Evolutionary conservation across 2,797 vertebrate genomes (phyloP).

Genomic region (Psittacula echo): DNA sequence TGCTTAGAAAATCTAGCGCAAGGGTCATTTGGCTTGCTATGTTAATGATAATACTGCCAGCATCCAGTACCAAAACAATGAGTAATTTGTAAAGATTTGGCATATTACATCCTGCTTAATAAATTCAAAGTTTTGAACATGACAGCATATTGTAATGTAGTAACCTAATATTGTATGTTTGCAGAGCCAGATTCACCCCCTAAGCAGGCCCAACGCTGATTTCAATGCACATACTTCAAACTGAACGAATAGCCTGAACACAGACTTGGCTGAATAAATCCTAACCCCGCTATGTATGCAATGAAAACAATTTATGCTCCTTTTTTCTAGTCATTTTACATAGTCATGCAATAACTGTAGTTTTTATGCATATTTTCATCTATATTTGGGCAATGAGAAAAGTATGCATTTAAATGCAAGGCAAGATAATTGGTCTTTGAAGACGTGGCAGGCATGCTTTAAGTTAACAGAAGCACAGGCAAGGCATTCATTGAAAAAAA

Average conservation of each 20-base stretch:
- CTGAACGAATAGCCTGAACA: background rate
- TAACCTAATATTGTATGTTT: conserved; percentile 9
- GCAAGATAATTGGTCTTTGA: background rate
- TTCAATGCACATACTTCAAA: background rate
- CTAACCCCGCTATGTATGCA: background rate
- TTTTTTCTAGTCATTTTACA: background rate
- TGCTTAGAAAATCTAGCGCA: conserved; percentile 40
- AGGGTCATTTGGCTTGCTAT: conserved; percentile 37
- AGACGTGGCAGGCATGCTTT: background rate
- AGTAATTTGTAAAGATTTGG: conserved; percentile 48
- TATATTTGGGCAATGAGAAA: background rate
- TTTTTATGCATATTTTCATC: background rate
- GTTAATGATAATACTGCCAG: conserved; percentile 36
- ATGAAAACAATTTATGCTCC: background rate
- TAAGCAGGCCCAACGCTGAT: background rate
- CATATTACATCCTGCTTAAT: conserved; percentile 46
- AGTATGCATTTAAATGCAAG: background rate
- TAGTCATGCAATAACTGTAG: background rate
- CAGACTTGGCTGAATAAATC: background rate
- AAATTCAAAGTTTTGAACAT: conserved; percentile 36
- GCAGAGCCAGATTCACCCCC: background rate
- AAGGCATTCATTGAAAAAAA: background rate
- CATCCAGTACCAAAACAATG: conserved; percentile 24
- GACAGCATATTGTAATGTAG: conserved; percentile 31
- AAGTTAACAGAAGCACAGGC: background rate